phyloP scores from a whole-genome alignment of 2,113 vertebrate species.

The Pheucticus melanocephalus region DNA sequence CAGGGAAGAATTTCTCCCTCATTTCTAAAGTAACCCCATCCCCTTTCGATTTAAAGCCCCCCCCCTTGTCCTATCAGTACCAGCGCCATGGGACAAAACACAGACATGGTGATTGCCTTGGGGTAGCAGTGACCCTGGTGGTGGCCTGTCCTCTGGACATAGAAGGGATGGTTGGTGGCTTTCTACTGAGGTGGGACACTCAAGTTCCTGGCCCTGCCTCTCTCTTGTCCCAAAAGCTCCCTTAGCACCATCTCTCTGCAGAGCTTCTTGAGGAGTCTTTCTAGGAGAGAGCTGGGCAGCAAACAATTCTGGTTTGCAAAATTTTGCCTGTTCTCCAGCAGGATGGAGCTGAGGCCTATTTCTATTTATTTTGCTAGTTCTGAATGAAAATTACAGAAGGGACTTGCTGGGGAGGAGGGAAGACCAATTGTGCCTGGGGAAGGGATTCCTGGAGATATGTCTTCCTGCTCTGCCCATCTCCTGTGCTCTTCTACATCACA shows the following conservation, averaged over 20 bases:
- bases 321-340: background rate
- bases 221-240: background rate
- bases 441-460: background rate
- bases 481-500: background rate
- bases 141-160: background rate
- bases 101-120: rapidly evolving
- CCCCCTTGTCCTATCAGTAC: background rate
- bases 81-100: background rate
- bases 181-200: background rate
- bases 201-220: background rate
- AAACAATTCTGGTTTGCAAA: rapidly evolving
- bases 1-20: background rate
- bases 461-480: background rate
- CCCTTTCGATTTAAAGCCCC: background rate
- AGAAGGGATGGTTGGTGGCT: background rate
- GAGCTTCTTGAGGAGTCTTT: background rate
- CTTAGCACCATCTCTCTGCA: background rate
- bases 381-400: background rate
- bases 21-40: background rate
- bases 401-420: background rate
- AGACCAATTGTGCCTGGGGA: background rate
- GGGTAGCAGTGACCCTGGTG: background rate
- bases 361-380: background rate
- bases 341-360: background rate
- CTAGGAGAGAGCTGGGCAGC: background rate